These are phyloP conservation scores for Falco berigora DNA, from an alignment of 2,797 vertebrate genomes.

Conservation along the genomic window DNA sequence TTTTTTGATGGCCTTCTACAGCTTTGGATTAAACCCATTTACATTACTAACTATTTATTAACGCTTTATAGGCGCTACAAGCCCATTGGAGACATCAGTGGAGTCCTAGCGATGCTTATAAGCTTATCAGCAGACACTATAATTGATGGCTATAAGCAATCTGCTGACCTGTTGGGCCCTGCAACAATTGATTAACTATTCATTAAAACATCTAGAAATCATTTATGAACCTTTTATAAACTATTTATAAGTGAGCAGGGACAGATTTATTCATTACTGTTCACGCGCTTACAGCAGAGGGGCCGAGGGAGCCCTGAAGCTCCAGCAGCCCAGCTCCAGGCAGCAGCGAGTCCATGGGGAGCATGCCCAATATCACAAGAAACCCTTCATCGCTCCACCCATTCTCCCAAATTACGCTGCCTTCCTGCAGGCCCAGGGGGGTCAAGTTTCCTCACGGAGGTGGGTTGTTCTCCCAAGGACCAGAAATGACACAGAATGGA, in stretches of 20 bases:
- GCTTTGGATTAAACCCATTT: background rate
- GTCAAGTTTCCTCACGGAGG: background rate
- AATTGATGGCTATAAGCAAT: background rate
- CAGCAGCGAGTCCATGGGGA: fast-evolving
- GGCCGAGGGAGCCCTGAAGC: background rate
- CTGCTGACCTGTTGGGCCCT: conserved; percentile 4
- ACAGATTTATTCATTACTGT: background rate
- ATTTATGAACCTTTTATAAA: conserved; percentile 47
- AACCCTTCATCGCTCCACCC: background rate
- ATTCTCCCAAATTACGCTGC: background rate
- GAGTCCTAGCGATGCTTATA: background rate
- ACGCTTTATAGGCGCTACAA: background rate
- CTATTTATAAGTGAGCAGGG: conserved; percentile 20
- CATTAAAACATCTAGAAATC: conserved; percentile 48
- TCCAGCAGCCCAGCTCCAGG: background rate
- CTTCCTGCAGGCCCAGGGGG: background rate
- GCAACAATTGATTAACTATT: conserved; percentile 50
- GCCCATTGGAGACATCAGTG: background rate
- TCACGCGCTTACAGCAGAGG: background rate
- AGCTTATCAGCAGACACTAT: background rate
- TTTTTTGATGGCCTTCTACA: background rate
- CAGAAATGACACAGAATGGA: background rate
- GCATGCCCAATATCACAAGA: background rate
- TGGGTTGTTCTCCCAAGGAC: background rate
- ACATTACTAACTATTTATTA: background rate